Evolutionary conservation across 2,888 invertebrate species (phyloP).

Genomic region (Mimas tiliae): DNA sequence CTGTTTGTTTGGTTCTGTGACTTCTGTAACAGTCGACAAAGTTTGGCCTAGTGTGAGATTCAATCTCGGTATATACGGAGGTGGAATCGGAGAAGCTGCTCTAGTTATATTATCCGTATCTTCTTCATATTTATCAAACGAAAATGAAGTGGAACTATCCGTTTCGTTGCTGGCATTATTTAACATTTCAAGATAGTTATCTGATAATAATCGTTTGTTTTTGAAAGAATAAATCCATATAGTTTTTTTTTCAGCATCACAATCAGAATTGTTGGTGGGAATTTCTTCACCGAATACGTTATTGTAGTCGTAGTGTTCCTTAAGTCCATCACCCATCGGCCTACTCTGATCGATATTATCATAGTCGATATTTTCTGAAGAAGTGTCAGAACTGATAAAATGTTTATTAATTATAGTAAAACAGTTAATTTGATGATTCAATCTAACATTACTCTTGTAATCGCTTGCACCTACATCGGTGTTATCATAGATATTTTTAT

Average conservation of each 20-base stretch:
- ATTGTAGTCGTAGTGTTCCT: constrained; percentile 38
- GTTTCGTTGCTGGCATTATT: constrained; percentile 51
- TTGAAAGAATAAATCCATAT: constrained; percentile 73
- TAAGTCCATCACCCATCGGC: constrained; percentile 23
- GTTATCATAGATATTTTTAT: not conserved
- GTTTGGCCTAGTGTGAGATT: constrained; percentile 58
- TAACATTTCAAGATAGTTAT: constrained; percentile 51
- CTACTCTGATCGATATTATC: constrained; percentile 44
- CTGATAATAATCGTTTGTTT: constrained; percentile 59
- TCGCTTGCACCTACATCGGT: not conserved
- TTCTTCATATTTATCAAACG: constrained; percentile 47
- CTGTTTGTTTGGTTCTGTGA: constrained; percentile 57
- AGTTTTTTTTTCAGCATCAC: constrained; percentile 53
- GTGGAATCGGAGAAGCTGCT: constrained; percentile 61
- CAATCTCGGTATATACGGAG: constrained; percentile 59
- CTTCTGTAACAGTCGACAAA: constrained; percentile 70
- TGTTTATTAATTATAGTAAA: constrained; percentile 61
- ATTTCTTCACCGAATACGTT: constrained; percentile 33
- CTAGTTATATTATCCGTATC: constrained; percentile 37
- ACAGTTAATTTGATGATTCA: constrained; percentile 53
- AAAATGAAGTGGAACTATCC: constrained; percentile 46
- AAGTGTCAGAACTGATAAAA: constrained; percentile 52
- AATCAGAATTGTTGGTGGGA: constrained; percentile 43
- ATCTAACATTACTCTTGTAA: constrained; percentile 33
- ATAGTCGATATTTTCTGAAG: constrained; percentile 49